phyloP scores from a whole-genome alignment of 2,797 vertebrate species.

The Trachurus trachurus region DNA sequence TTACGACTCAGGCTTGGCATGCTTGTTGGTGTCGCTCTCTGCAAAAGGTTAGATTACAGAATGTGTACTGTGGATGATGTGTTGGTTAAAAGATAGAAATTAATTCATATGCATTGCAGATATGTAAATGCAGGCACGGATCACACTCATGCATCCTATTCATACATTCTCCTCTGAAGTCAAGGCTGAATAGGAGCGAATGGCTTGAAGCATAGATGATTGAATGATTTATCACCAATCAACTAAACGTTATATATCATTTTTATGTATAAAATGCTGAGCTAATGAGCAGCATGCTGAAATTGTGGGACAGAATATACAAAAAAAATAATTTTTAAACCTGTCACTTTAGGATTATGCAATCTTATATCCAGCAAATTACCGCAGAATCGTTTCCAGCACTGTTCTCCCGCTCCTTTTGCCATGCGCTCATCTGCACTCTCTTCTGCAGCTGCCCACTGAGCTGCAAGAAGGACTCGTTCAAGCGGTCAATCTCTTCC shows the following conservation, averaged over 20 bases:
- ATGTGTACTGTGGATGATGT: slow-evolving; percentile 22
- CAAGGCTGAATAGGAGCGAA: slow-evolving; percentile 9
- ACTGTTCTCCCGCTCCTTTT: slow-evolving; percentile 43
- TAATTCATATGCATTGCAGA: not conserved
- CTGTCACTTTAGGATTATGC: slow-evolving; percentile 1
- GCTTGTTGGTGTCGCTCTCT: slow-evolving; percentile 61
- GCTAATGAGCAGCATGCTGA: not conserved
- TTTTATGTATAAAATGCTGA: slow-evolving; percentile 17
- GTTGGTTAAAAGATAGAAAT: slow-evolving; percentile 10
- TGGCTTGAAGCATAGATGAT: slow-evolving; percentile 20
- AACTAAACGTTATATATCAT: slow-evolving; percentile 6
- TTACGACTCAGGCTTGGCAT: slow-evolving; percentile 72
- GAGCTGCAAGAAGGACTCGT: slow-evolving; percentile 87
- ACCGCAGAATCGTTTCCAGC: slow-evolving; percentile 66
- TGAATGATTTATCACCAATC: slow-evolving; percentile 20
- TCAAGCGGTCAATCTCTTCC: slow-evolving; percentile 85
- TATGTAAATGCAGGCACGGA: slow-evolving; percentile 29
- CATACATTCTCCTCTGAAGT: slow-evolving; percentile 21
- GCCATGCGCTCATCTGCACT: slow-evolving; percentile 58
- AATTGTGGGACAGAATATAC: not conserved
- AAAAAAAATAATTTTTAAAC: not conserved
- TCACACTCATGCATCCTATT: slow-evolving; percentile 22
- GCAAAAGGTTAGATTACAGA: slow-evolving; percentile 37
- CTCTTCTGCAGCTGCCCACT: slow-evolving; percentile 79
- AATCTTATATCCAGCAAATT: slow-evolving; percentile 47